Conservation (phyloP, 2,888 invertebrate species). For the Villa cingulata region DNA sequence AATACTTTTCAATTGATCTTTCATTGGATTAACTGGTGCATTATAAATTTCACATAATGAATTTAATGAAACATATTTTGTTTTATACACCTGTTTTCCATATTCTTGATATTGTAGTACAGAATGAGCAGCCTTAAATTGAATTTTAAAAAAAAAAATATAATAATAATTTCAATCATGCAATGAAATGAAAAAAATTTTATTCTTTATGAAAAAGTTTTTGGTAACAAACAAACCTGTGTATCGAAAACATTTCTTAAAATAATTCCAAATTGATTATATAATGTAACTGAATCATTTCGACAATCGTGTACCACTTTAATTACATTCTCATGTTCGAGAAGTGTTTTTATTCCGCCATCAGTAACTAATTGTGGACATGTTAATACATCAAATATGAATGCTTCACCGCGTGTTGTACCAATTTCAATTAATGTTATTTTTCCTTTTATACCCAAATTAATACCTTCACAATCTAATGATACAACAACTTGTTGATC, state of each 20-base stretch:
- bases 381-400: slow-evolving; percentile 75
- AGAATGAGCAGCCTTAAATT: slow-evolving; percentile 65
- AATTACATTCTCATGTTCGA: slow-evolving; percentile 67
- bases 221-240: slow-evolving; percentile 40
- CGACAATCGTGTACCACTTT: slow-evolving; percentile 90
- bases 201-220: not conserved
- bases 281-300: slow-evolving; percentile 78
- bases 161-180: too few relatives aligned
- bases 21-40: slow-evolving; percentile 78
- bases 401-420: slow-evolving; percentile 67
- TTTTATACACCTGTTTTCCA: slow-evolving; percentile 84
- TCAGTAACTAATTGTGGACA: slow-evolving; percentile 66
- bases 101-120: slow-evolving; percentile 82
- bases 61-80: slow-evolving; percentile 83
- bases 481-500: slow-evolving; percentile 51
- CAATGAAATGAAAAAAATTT: too few relatives aligned
- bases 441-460: slow-evolving; percentile 77
- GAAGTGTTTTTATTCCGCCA: slow-evolving; percentile 62
- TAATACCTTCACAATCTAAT: slow-evolving; percentile 87
- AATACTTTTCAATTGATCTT: slow-evolving; percentile 76
- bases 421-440: slow-evolving; percentile 77
- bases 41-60: slow-evolving; percentile 81
- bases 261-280: slow-evolving; percentile 71
- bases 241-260: slow-evolving; percentile 82
- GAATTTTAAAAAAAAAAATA: not conserved